A percentile compares a stretch with the other conserved stretches of the same genome.
Evolutionary conservation across 53 echinoderm and acorn worm species (phyloP).

Genomic region (Antedon mediterranea): DNA sequence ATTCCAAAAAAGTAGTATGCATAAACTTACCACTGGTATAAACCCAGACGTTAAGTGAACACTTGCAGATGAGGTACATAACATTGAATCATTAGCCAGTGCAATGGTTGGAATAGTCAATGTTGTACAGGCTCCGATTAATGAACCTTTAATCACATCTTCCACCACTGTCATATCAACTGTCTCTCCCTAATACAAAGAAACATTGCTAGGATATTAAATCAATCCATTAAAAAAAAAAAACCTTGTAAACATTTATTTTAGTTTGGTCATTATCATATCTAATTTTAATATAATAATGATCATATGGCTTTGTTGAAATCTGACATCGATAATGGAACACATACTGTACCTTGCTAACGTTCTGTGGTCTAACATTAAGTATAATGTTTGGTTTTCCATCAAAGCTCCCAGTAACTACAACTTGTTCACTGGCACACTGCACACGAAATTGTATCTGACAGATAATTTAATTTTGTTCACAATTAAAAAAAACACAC

Average conservation of each 20-base stretch:
- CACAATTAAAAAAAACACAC: too few species aligned
- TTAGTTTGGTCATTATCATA: too few species aligned
- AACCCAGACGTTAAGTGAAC: neutral
- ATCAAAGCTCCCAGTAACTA: conserved; percentile 29
- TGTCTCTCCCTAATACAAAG: conserved; percentile 47
- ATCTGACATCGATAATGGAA: too few species aligned
- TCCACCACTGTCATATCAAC: conserved; percentile 84
- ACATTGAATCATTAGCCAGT: conserved; percentile 39
- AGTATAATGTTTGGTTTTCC: conserved; percentile 36
- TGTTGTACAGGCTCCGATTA: conserved; percentile 73
- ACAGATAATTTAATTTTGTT: too few species aligned
- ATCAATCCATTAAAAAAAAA: too few species aligned
- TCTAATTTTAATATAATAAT: too few species aligned
- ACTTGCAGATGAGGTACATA: neutral
- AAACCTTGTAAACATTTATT: too few species aligned
- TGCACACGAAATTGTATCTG: conserved; percentile 16
- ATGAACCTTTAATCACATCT: conserved; percentile 74
- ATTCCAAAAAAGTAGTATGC: too few species aligned
- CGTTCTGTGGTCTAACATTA: conserved; percentile 37
- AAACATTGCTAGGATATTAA: too few species aligned
- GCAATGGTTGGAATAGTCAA: conserved; percentile 57
- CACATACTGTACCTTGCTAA: conserved; percentile 19
- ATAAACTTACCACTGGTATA: conserved; percentile 6
- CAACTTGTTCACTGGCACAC: conserved; percentile 26
- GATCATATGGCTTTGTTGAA: too few species aligned